Conservation (phyloP, 1,140 invertebrate species). For the Drosophila asahinai region DNA sequence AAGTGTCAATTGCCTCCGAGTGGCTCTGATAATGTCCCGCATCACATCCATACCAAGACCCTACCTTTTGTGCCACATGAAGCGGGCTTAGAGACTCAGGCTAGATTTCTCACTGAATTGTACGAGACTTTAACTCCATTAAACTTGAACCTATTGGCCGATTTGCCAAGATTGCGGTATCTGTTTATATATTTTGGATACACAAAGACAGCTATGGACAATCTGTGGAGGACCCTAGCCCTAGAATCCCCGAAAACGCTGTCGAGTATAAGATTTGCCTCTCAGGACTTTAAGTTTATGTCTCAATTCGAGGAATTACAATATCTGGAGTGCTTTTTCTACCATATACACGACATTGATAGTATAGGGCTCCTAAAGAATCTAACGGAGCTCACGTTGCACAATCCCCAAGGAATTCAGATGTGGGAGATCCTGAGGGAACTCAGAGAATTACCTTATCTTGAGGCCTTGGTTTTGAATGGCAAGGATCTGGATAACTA, state of each 20-base stretch:
- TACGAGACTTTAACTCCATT: background rate
- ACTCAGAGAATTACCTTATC: background rate
- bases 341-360: background rate
- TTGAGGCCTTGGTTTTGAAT: background rate
- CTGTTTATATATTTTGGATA: background rate
- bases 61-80: background rate
- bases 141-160: background rate
- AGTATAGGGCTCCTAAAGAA: background rate
- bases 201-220: background rate
- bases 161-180: background rate
- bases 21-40: background rate
- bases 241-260: background rate
- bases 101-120: background rate
- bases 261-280: background rate
- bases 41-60: background rate
- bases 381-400: background rate
- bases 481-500: constrained; percentile 3
- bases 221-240: background rate
- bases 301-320: constrained; percentile 1
- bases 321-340: background rate
- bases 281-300: constrained; percentile 1
- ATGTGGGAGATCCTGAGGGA: background rate
- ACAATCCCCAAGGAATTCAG: background rate
- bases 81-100: background rate
- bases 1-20: background rate